These are phyloP conservation scores for Genyomyrus donnyi DNA, from an alignment of 2,113 vertebrate genomes.

Conservation along the genomic window DNA sequence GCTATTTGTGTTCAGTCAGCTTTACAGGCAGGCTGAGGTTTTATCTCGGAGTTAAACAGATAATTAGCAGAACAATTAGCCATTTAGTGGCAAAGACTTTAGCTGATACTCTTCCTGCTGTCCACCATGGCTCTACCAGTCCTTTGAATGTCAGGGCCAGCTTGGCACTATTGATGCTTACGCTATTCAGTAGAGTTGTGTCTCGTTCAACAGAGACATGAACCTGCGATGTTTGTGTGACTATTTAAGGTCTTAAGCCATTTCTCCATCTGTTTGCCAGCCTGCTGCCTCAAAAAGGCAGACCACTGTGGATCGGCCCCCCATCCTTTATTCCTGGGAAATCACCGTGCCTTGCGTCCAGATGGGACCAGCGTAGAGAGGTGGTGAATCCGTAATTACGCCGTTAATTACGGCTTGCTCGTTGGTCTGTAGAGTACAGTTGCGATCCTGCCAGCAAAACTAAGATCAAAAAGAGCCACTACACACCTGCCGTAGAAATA, in stretches of 20 bases:
- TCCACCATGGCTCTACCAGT: no score
- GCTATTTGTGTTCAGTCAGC: not conserved
- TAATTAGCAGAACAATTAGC: not conserved
- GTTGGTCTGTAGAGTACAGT: not conserved
- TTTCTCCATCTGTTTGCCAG: conserved; percentile 1
- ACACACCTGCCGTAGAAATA: conserved; percentile 2
- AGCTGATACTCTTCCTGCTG: not conserved
- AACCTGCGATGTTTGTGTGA: not conserved
- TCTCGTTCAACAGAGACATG: not conserved
- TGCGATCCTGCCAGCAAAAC: not conserved
- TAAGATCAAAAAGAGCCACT: not conserved
- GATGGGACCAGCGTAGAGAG: conserved; percentile 8
- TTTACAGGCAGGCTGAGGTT: not conserved
- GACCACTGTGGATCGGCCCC: not conserved
- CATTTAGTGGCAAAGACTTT: not conserved
- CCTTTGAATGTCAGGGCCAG: not conserved
- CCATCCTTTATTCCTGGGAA: not conserved
- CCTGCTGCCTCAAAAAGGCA: not conserved
- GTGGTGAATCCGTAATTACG: conserved; percentile 18
- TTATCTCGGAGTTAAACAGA: not conserved
- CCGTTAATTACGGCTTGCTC: conserved; percentile 28
- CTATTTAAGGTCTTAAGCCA: not conserved
- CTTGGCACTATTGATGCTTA: not conserved
- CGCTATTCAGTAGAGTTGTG: not conserved
- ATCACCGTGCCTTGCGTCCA: not conserved